Evolutionary conservation across 2,888 invertebrate genomes (phyloP).

Genomic region (Philhelius pedissequus): DNA sequence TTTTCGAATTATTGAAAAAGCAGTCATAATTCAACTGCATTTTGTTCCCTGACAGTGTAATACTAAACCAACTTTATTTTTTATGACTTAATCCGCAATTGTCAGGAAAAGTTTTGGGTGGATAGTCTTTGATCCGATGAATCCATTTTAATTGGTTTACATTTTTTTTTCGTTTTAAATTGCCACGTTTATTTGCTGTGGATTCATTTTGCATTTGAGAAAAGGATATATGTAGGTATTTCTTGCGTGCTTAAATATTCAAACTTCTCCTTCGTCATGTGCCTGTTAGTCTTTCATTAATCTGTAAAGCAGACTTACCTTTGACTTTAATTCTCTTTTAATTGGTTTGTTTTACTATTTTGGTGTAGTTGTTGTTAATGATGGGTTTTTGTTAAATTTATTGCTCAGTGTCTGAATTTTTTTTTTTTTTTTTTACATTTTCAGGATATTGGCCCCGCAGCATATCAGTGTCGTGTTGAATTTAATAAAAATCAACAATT

Average conservation of each 20-base stretch:
- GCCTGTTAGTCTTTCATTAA: not conserved
- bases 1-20: not conserved
- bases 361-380: not conserved
- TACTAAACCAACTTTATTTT: not conserved
- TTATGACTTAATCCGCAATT: not conserved
- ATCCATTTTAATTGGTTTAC: not conserved
- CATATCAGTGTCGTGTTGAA: conserved; percentile 31
- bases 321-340: not conserved
- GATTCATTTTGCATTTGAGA: not conserved
- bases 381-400: not conserved
- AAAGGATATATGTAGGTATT: not conserved
- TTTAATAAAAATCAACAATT: conserved; percentile 33
- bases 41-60: not conserved
- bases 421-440: conserved; percentile 20
- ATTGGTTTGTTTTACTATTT: not conserved
- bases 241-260: not conserved
- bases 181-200: conserved; percentile 10
- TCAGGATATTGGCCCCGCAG: conserved; percentile 33
- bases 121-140: not conserved
- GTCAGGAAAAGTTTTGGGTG: not conserved
- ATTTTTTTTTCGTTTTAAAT: not conserved
- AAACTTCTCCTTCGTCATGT: not conserved
- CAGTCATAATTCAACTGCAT: not conserved
- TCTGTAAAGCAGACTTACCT: not conserved
- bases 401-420: not conserved